Evolutionary conservation across 2,888 invertebrate genomes (phyloP), one percentile per base, ranked within the genome.

Genomic region (Aphidius colemani): DNA sequence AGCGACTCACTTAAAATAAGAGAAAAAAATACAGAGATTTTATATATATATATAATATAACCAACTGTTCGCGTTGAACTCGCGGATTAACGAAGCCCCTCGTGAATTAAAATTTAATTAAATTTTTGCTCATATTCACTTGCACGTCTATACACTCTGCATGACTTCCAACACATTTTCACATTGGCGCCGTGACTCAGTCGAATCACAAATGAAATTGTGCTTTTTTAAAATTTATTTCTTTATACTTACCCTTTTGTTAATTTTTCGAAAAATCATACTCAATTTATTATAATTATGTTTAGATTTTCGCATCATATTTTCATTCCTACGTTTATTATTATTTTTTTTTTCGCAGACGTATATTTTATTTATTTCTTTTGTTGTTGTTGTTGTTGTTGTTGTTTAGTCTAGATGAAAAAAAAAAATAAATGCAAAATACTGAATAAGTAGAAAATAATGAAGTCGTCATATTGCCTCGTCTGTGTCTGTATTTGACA

Each of bases 61-160:
- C 55, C 65, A 66, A 56, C 55, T 59, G 65, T 58, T 60, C 59
- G 58, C 60, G 56, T 66, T 56, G 73, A 74, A 73, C 72, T 71
- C 70, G 70, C 60, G 74, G 78, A 78, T 77, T 78, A 78, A 73
- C 69, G 71, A 74, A 77, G 72, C 72, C 74, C 70, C 61, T 61
- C 64, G 63, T 68, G 75, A 78, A 77, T 78, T 75, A 72, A 76
- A 78, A 76, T 78, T 78, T 78, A 78, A 78, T 79, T 76, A 78
- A 79, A 78, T 74, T 74, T 30, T 73, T 56, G 57, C 65, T 61
- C 61, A 40, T 49, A 41, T 46, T 11, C 63, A 51, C 50, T 41
- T 7, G n/a, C 9, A 46, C 51, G 44, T 46, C 11, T 46, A 39
- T 46, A 18, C 18, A 6, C 41, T 6, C 3, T 44, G 46, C 44